Conservation (phyloP, 2,113 vertebrate genomes). For the Channa argus region DNA sequence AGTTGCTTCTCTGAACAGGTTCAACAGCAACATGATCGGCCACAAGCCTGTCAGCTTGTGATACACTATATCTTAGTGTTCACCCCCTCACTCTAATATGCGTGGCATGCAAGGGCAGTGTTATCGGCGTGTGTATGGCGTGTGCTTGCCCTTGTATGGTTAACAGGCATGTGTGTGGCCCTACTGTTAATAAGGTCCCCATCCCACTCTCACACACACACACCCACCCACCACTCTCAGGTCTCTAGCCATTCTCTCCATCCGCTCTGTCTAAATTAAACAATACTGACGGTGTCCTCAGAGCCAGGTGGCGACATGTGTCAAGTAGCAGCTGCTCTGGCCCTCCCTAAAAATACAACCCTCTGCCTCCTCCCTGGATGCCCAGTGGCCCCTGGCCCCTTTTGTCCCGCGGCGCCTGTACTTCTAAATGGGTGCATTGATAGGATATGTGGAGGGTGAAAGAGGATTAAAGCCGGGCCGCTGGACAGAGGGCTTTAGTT, state of each 20-base stretch:
- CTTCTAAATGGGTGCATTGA: conserved; percentile 77
- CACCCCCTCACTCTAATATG: conserved; percentile 60
- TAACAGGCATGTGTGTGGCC: conserved; percentile 72
- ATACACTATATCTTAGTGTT: conserved; percentile 65
- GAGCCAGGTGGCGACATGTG: conserved; percentile 79
- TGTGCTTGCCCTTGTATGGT: conserved; percentile 76
- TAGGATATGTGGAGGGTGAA: conserved; percentile 78
- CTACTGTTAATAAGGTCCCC: conserved; percentile 54
- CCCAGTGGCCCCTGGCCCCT: conserved; percentile 71
- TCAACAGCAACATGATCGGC: conserved; percentile 61
- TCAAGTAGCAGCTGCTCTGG: conserved; percentile 80
- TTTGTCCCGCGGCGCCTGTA: conserved; percentile 79
- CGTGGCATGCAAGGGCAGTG: conserved; percentile 69
- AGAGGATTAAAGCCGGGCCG: conserved; percentile 75
- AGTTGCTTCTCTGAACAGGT: conserved; percentile 67
- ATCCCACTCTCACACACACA: conserved; percentile 16
- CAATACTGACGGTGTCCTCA: conserved; percentile 80
- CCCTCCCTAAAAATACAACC: conserved; percentile 81
- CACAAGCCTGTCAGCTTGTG: conserved; percentile 47
- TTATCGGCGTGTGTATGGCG: conserved; percentile 71
- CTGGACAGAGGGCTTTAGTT: conserved; percentile 74
- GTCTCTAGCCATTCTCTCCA: conserved; percentile 61
- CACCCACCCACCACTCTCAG: conserved; percentile 21
- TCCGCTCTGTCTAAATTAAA: conserved; percentile 69
- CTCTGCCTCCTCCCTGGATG: conserved; percentile 48